Evolutionary conservation across 1,140 invertebrate species (phyloP), one percentile per base, ranked within the genome.

Genomic region (Atta texana): DNA sequence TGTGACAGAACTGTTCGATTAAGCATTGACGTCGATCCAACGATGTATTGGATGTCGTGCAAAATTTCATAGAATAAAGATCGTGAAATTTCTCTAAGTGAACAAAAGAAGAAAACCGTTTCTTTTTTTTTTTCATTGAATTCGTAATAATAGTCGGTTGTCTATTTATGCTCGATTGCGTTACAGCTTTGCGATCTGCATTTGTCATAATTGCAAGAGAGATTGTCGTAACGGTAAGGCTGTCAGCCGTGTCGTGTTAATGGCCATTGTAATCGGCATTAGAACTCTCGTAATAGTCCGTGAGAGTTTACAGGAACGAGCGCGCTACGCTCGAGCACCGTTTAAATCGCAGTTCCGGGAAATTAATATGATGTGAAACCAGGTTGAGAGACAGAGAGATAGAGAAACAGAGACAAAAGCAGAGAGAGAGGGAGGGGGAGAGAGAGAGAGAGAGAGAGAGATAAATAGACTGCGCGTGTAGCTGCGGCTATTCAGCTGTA

Each of bases 341-440:
- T 63, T 84, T 84, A 84, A 74, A 82, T 72, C 68, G 68, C 68
- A 72, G 82, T 85, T 85, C 74, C 63, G 34, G 74, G 82, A 76
- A 76, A 85, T 78, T 76, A 77, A 86, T 85, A 88, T 77, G 53
- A 77, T 55, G 66, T 63, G 82, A 82, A 81, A 68, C 31, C 76
- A 66, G 61, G 77, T 74, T 78, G 78, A 78, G 66, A 69, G 66
- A 69, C 18, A 44, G 12, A 39, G 4, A 39, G 64, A 66, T 2
- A 28, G 21, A 28, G 59, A 14, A 24, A 57, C 2, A 24, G 12
- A 59, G 28, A 44, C 1, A 3, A 16, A 3, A 61, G 59, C 34
- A 24, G 59, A 61, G 24, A n/a, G 31, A 21, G 64, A 39, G 34
- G 44, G 16, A 6, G 34, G 21, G 31, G 1, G n/a, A 63, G 64